A percentile compares a stretch with the other conserved stretches of the same genome.
Evolutionary conservation across 2,113 vertebrate genomes (phyloP).

Genomic region (Rutilus rutilus): DNA sequence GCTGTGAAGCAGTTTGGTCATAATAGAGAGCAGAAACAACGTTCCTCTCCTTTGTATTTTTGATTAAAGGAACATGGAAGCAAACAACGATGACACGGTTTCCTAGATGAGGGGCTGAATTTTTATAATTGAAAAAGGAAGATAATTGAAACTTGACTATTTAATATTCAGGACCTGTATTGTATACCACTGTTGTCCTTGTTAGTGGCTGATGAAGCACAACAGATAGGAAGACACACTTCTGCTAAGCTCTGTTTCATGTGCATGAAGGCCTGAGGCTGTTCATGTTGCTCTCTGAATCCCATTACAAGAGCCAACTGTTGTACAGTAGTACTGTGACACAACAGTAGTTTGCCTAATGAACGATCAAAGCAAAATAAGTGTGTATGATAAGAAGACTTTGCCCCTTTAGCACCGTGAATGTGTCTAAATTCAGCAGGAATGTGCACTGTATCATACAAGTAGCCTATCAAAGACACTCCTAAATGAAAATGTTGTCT

Average conservation of each 20-base stretch:
- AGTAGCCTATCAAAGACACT: background rate
- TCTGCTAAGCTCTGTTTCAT: conserved; percentile 32
- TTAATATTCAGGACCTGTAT: conserved; percentile 37
- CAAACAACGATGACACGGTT: conserved; percentile 41
- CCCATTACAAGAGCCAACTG: background rate
- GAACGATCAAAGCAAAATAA: conserved; percentile 5
- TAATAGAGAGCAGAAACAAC: conserved; percentile 12
- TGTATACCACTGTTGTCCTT: conserved; percentile 30
- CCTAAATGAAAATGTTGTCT: background rate
- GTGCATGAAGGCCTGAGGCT: conserved; percentile 6
- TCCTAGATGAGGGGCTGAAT: background rate
- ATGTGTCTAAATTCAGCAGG: background rate
- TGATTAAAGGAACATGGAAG: conserved; percentile 43
- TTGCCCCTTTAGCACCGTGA: background rate
- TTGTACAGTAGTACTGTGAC: background rate
- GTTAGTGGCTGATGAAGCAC: conserved; percentile 48
- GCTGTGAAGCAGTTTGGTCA: conserved; percentile 2
- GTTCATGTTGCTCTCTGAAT: conserved; percentile 16
- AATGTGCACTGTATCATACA: background rate
- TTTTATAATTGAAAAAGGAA: conserved; percentile 43
- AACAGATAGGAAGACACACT: conserved; percentile 25
- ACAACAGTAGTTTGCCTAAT: background rate
- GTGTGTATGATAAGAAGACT: background rate
- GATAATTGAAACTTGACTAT: conserved; percentile 31
- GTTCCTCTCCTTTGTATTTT: conserved; percentile 24